Percentiles rank a stretch among this genome's conserved stretches.
Conservation (phyloP, 2,888 invertebrate species). For the Nemoura dubitans region DNA sequence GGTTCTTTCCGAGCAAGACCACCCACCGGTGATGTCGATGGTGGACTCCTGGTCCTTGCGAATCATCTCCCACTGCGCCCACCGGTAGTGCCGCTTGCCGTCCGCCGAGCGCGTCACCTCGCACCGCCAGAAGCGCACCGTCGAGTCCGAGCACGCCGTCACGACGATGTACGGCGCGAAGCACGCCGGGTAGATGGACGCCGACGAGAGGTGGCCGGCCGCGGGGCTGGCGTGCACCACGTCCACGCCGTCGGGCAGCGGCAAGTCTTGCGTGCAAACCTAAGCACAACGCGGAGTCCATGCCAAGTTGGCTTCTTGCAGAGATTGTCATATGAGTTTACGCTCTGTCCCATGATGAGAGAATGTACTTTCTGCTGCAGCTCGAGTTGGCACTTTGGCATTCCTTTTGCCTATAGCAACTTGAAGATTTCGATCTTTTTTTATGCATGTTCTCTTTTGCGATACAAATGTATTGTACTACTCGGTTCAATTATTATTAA, state of each 20-base stretch:
- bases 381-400: too few relatives aligned
- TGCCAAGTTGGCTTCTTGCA: too few relatives aligned
- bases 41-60: slow-evolving; percentile 72
- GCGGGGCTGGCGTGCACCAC: slow-evolving; percentile 94
- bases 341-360: too few relatives aligned
- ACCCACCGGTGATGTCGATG: slow-evolving; percentile 77
- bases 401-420: too few relatives aligned
- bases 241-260: slow-evolving; percentile 89
- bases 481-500: too few relatives aligned
- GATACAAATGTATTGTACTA: too few relatives aligned
- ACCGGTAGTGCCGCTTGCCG: slow-evolving; percentile 68
- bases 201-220: slow-evolving; percentile 96
- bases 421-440: too few relatives aligned
- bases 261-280: slow-evolving; percentile 87
- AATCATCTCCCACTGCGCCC: slow-evolving; percentile 92
- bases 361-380: too few relatives aligned
- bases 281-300: slow-evolving; percentile 54
- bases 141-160: slow-evolving; percentile 94
- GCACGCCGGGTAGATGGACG: slow-evolving; percentile 99
- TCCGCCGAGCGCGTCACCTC: slow-evolving; percentile 67
- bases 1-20: too few relatives aligned
- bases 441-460: too few relatives aligned
- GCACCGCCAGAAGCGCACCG: slow-evolving; percentile 89
- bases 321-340: too few relatives aligned
- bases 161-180: slow-evolving; percentile 96